phyloP scores from a whole-genome alignment of 2,888 invertebrate species.

The Thymelicus sylvestris region DNA sequence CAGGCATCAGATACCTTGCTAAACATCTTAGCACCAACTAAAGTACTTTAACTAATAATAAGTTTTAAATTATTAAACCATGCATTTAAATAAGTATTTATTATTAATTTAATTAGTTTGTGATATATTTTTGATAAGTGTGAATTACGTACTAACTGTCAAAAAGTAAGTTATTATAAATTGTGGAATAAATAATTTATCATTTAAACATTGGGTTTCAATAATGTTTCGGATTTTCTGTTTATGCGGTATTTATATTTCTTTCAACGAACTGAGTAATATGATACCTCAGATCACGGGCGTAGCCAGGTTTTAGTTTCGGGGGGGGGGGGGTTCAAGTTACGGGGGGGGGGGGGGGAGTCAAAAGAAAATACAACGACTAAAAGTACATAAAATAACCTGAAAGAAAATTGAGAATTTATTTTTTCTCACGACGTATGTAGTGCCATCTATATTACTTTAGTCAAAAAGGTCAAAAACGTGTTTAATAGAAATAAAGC shows the following conservation, averaged over 20 bases:
- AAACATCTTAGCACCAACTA: constrained; percentile 43
- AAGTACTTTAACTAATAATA: constrained; percentile 46
- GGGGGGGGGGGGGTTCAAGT: no score
- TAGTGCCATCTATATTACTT: no score
- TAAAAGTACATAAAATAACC: no score
- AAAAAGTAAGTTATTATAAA: constrained; percentile 15
- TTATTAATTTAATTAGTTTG: constrained; percentile 24
- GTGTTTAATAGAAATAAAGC: no score
- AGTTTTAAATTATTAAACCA: constrained; percentile 21
- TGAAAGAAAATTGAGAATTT: no score
- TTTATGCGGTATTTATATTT: no score
- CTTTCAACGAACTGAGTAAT: not conserved
- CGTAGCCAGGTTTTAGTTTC: no score
- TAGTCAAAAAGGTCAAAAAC: no score
- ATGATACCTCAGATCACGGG: no score
- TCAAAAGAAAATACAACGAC: no score
- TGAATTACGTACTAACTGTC: not conserved
- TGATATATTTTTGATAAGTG: constrained; percentile 33
- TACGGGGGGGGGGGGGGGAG: no score
- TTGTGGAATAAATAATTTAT: constrained; percentile 21
- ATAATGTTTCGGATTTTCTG: not conserved
- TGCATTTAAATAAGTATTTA: constrained; percentile 36
- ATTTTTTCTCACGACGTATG: no score
- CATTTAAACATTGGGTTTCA: not conserved
- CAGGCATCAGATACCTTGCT: constrained; percentile 87